Evolutionary conservation across 2,113 vertebrate genomes (phyloP), one percentile per base, ranked within the genome.

Genomic region (Lophotis ruficrista): DNA sequence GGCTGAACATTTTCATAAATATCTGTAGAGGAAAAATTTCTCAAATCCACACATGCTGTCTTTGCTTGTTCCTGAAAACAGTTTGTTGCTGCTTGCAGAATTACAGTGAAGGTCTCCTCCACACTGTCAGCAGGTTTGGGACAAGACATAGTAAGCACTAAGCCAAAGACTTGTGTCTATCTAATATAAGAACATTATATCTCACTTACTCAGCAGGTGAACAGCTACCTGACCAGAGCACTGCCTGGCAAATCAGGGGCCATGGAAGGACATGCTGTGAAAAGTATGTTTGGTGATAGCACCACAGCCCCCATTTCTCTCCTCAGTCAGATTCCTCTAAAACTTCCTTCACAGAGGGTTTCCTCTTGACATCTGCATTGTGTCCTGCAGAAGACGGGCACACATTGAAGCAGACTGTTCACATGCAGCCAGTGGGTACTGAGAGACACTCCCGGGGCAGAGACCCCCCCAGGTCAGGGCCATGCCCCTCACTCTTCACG

Each of bases 361-460:
- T 89, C 60, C 33, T 58, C 12, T 69, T 20, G 27, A 71, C 1
- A 3, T 30, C 15, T 75, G 51, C 41, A n/a, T 61, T 73, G 47
- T 75, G 30, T 58, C 62, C 62, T 30, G 53, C 1, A 2, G 37
- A 48, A 57, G 23, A 53, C 1, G 2, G 37, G 37, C 0, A 2
- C 13, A 21, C 0, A 1, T 27, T 33, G 30, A 54, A 50, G 23
- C 6, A 4, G 56, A 62, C 13, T 33, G 20, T 33, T 30, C 54
- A 54, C 9, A 2, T 2, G 19, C n/a, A 68, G 48, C 12, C 47
- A 57, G 35, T 12, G 25, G 45, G 31, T 8, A 6, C 51, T 61
- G 53, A 70, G 25, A 43, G 23, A 48, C 12, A 9, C 21, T 30
- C 33, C 19, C 1, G 2, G 22, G 28, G 24, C 57, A 83, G 9